phyloP scores from a whole-genome alignment of 1,140 invertebrate species.

The Rhagoletis zephyria region DNA sequence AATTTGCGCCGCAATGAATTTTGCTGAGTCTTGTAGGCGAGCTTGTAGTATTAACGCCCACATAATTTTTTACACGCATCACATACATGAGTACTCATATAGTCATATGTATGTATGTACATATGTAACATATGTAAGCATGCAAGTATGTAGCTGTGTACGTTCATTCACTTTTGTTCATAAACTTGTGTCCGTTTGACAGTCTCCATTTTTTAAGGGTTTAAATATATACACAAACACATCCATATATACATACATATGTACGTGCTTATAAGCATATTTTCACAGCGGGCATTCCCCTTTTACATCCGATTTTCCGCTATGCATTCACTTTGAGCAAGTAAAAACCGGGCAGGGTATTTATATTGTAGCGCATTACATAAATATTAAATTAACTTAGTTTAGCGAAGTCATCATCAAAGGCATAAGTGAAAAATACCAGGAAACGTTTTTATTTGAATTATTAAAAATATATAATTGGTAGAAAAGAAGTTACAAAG shows the following conservation, averaged over 20 bases:
- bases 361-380: not conserved
- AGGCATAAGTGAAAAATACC: not conserved
- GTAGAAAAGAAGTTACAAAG: too few relatives aligned
- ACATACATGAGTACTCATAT: too few relatives aligned
- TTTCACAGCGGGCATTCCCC: not conserved
- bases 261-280: too few relatives aligned
- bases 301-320: not conserved
- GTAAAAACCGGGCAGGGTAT: not conserved
- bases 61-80: too few relatives aligned
- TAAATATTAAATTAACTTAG: not conserved
- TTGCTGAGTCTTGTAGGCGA: too few relatives aligned
- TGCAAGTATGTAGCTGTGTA: not conserved
- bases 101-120: too few relatives aligned
- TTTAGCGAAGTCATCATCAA: not conserved
- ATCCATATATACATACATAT: too few relatives aligned
- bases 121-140: too few relatives aligned
- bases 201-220: not conserved
- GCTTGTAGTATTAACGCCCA: too few relatives aligned
- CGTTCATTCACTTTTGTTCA: not conserved
- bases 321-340: not conserved
- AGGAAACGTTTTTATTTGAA: not conserved
- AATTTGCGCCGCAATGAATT: too few relatives aligned
- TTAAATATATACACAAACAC: not conserved
- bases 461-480: too few relatives aligned
- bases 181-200: not conserved